Evolutionary conservation across 1,140 invertebrate species (phyloP).

Genomic region (Hyles euphorbiae): DNA sequence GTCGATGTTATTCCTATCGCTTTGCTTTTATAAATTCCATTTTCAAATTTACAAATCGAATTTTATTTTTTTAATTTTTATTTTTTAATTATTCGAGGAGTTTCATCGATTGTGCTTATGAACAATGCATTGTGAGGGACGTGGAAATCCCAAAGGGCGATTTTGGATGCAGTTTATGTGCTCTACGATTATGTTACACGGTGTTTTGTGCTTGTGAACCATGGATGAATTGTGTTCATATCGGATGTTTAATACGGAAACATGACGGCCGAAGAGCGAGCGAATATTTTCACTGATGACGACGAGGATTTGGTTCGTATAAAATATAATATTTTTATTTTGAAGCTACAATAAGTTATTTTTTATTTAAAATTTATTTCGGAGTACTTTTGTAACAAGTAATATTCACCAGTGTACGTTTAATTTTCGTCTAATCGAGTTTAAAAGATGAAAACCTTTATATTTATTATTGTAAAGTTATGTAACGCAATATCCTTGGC

Average conservation of each 20-base stretch:
- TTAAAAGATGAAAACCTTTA: neutral
- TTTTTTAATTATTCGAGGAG: slow-evolving; percentile 5
- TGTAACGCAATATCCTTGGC: slow-evolving; percentile 31
- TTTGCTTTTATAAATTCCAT: neutral
- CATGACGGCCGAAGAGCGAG: slow-evolving; percentile 61
- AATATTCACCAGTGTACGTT: neutral
- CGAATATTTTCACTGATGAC: slow-evolving; percentile 62
- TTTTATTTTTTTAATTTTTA: slow-evolving; percentile 7
- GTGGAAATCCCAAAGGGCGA: slow-evolving; percentile 13
- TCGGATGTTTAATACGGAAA: slow-evolving; percentile 31
- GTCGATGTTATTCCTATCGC: neutral
- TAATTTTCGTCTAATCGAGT: neutral
- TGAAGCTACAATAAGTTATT: too few species aligned
- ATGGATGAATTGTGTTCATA: slow-evolving; percentile 46
- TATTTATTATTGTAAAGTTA: slow-evolving; percentile 15
- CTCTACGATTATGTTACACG: slow-evolving; percentile 34
- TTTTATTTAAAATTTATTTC: too few species aligned
- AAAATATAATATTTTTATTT: slow-evolving; percentile 1
- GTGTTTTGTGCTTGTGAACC: slow-evolving; percentile 49
- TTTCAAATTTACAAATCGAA: neutral
- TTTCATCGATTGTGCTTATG: neutral
- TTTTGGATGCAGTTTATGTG: slow-evolving; percentile 64
- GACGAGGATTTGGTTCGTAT: slow-evolving; percentile 65
- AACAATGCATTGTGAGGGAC: slow-evolving; percentile 12
- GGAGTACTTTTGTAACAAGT: too few species aligned